These are phyloP conservation scores for Danio tinwini DNA, from an alignment of 2,797 vertebrate genomes.

Conservation along the genomic window DNA sequence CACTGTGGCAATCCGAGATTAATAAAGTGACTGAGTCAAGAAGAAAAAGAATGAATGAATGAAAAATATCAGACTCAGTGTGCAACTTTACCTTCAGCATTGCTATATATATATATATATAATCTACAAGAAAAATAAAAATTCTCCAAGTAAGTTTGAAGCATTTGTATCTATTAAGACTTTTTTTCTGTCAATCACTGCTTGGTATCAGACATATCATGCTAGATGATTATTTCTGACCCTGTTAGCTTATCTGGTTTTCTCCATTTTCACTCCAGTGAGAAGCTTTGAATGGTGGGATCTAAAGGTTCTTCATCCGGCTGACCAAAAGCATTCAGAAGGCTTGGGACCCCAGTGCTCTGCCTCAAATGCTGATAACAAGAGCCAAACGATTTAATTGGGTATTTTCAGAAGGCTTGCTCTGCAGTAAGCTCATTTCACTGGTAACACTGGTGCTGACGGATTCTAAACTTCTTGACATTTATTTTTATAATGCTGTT, in stretches of 20 bases:
- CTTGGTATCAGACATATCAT: background rate
- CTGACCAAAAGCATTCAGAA: slow-evolving; percentile 17
- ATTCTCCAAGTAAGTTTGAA: no score
- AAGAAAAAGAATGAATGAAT: no score
- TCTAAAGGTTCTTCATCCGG: slow-evolving; percentile 1
- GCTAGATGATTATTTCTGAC: background rate
- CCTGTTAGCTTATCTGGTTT: background rate
- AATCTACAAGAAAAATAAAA: no score
- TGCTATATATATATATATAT: no score
- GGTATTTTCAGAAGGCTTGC: background rate
- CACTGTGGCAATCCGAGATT: no score
- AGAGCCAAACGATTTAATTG: slow-evolving; percentile 26
- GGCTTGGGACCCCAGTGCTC: slow-evolving; percentile 6
- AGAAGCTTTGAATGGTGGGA: slow-evolving; percentile 79
- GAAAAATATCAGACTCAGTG: no score
- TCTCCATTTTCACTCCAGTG: slow-evolving; percentile 69
- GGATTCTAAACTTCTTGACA: slow-evolving; percentile 5
- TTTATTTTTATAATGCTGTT: slow-evolving; percentile 5
- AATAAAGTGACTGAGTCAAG: no score
- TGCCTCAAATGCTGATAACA: slow-evolving; percentile 24
- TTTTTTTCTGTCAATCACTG: background rate
- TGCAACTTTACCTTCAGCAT: no score
- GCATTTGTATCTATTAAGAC: background rate
- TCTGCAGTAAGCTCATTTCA: background rate
- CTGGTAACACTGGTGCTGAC: background rate